A percentile compares a stretch with the other conserved stretches of the same genome.
These are phyloP conservation scores for Forbesichthys agassizii DNA, from an alignment of 2,113 vertebrate species.

Conservation along the genomic window DNA sequence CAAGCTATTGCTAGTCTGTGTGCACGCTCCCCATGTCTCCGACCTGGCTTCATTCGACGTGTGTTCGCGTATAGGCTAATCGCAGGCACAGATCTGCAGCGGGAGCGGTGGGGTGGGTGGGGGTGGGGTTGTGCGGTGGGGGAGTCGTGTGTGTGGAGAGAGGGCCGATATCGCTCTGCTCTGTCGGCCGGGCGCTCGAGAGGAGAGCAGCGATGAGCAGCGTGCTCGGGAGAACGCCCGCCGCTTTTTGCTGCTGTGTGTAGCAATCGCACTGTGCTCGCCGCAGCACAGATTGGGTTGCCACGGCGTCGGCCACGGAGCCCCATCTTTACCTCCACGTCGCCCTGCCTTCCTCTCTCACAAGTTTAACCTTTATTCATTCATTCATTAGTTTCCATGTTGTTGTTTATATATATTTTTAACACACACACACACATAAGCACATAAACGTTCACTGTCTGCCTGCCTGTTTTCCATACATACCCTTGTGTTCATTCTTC, in stretches of 20 bases:
- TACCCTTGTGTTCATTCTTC: not conserved
- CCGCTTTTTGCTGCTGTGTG: constrained; percentile 46
- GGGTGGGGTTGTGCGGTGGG: constrained; percentile 30
- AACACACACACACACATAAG: not conserved
- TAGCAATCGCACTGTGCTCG: constrained; percentile 27
- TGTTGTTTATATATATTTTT: no score
- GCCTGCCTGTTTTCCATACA: not conserved
- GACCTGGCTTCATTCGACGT: constrained; percentile 65
- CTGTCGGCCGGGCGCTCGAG: not conserved
- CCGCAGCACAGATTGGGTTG: constrained; percentile 32
- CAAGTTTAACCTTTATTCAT: no score
- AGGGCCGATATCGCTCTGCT: not conserved
- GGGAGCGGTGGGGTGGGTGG: constrained; percentile 50
- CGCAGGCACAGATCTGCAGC: constrained; percentile 64
- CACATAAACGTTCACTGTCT: constrained; percentile 13
- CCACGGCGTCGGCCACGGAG: constrained; percentile 30
- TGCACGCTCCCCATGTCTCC: constrained; percentile 33
- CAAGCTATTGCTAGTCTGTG: constrained; percentile 34
- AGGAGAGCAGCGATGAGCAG: constrained; percentile 42
- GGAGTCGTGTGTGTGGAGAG: constrained; percentile 53
- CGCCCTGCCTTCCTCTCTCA: not conserved
- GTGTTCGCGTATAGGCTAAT: constrained; percentile 53
- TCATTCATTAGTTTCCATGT: no score
- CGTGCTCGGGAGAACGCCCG: constrained; percentile 39
- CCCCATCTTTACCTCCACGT: not conserved